Base-by-base conservation (phyloP, 2,113 vertebrate genomes). In the Dicaeum eximium region DNA sequence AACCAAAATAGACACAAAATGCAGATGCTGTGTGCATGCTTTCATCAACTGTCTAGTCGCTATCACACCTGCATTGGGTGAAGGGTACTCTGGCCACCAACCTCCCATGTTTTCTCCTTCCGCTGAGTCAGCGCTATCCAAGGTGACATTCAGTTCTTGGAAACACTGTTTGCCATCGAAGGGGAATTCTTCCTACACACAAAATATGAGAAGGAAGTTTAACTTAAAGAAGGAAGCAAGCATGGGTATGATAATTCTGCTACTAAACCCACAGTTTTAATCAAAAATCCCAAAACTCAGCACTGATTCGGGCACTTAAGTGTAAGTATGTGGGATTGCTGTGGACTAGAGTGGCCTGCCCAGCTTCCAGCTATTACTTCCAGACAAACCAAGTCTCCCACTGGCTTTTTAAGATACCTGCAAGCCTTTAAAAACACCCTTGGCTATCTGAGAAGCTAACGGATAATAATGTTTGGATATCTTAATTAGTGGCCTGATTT, bases 61-160 rank as follows among this genome's bases (percentile, higher is more conserved):
- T 98, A 95, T 98, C 98, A 98, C 98, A 99, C 99, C 99, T 99
- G 99, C 95, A 95, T 98, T 97, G 87, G 98, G 97, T 94, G 98
- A 97, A 98, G 97, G 98, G 98, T 98, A 99, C 98, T 99, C 98
- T 96, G 99, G 98, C 99, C 99, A 99, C 99, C 98, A 99, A 99
- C 98, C 99, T 99, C 99, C 99, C 99, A 99, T 99, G 92, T 99
- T 99, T 97, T 99, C 99, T 91, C 99, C 98, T 93, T 99, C 98
- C 95, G 98, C 96, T 54, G 98, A 98, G 89, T 98, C 96, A 7
- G 97, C 96, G 95, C 97, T 98, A 91, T 98, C 98, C 15, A 97
- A 93, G 65, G 96, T 82, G 83, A 97, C 89, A 27, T 91, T 97
- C 17, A 98, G 91, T 7, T 98, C 98, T 74, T 97, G 97, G 95